Evolutionary conservation across 2,113 vertebrate species (phyloP).

Genomic region (Cyanistes caeruleus): DNA sequence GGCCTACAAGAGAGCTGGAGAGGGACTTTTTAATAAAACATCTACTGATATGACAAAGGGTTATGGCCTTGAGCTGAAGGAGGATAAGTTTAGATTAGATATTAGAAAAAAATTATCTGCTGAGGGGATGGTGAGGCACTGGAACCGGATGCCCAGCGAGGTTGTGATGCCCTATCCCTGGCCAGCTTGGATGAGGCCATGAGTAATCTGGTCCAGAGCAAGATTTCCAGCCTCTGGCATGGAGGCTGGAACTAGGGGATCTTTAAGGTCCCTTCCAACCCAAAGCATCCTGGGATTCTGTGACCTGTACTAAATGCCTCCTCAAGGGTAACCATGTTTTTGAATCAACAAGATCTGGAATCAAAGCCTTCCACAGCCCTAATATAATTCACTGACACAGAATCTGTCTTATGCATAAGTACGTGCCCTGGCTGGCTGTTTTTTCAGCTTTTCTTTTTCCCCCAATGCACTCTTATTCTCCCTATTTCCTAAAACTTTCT

Average conservation of each 20-base stretch:
- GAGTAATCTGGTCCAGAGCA: neutral
- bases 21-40: neutral
- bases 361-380: neutral
- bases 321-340: neutral
- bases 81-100: neutral
- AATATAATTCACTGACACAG: neutral
- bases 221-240: neutral
- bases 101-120: neutral
- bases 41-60: neutral
- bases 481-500: neutral
- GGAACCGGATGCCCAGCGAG: accelerated
- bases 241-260: neutral
- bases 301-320: neutral
- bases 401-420: neutral
- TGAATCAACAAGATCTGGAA: neutral
- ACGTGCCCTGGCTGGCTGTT: neutral
- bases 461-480: neutral
- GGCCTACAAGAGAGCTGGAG: neutral
- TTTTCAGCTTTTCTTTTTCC: neutral
- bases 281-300: neutral
- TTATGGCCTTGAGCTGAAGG: neutral
- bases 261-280: neutral
- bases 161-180: too few relatives aligned
- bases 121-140: neutral
- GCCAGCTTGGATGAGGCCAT: neutral